phyloP scores from a whole-genome alignment of 1,140 invertebrate species.

The Ctenoplectra terminalis region DNA sequence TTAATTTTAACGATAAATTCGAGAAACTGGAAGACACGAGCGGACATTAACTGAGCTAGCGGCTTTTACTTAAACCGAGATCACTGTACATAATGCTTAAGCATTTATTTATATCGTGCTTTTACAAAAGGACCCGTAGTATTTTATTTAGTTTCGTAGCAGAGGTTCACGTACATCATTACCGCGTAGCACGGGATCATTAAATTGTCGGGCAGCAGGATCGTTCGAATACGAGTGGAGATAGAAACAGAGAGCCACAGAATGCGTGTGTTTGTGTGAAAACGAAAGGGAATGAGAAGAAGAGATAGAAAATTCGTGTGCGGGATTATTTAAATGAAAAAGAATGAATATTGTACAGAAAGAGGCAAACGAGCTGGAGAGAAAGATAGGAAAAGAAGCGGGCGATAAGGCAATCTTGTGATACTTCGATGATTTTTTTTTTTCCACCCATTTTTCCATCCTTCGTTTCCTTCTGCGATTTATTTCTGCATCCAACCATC shows the following conservation, averaged over 20 bases:
- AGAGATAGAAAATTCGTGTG: conserved; percentile 9
- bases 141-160: conserved; percentile 80
- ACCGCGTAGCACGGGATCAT: conserved; percentile 51
- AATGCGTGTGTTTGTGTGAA: conserved; percentile 24
- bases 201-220: conserved; percentile 46
- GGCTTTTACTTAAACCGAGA: conserved; percentile 81
- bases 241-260: background rate
- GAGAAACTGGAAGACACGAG: background rate
- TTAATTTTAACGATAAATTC: background rate
- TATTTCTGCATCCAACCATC: conserved; percentile 35
- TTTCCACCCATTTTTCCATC: conserved; percentile 57
- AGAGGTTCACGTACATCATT: conserved; percentile 57
- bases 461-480: conserved; percentile 43
- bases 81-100: conserved; percentile 81
- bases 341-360: conserved; percentile 33
- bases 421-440: conserved; percentile 73
- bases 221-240: conserved; percentile 4
- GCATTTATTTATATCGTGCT: conserved; percentile 82
- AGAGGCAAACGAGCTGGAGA: conserved; percentile 41
- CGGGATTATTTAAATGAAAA: conserved; percentile 38
- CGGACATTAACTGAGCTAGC: conserved; percentile 68
- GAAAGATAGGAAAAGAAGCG: conserved; percentile 53
- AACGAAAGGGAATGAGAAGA: conserved; percentile 21
- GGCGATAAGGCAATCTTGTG: conserved; percentile 78
- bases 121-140: conserved; percentile 78